Evolutionary conservation across 2,888 invertebrate genomes (phyloP), one percentile per base, ranked within the genome.

Genomic region (Xylota sylvarum): DNA sequence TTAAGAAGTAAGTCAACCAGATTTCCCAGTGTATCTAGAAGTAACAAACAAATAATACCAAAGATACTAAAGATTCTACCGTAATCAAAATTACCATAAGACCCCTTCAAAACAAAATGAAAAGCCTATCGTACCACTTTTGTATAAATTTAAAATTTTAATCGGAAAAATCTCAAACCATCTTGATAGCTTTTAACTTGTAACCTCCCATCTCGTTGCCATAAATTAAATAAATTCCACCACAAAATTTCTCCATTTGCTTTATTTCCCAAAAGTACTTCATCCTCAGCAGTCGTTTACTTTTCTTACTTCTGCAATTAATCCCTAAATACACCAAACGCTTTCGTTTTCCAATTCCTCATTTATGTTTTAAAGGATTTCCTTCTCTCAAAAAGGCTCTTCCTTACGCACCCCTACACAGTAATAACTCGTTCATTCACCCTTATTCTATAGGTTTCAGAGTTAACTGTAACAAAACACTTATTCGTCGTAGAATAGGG

Each of bases 381-480:
- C 43, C 14, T 14, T n/a, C 43, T 14, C 1, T 5, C 14, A 43
- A 43, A 3, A 23, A 23, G 40, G 3, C 40, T 12, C 5, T 40
- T 30, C 27, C 5, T n/a, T 5, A 9, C 14, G 6, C 6, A 30
- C 14, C 30, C 7, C 19, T 27, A 10, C 2, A 14, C n/a, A 55
- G 10, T 6, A 5, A 30, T 14, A 23, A 37, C 35, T 55, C 7
- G 27, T 55, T 14, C 12, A 14, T 55, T 69, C 40, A 40, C 37
- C 40, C 40, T 30, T 17, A 10, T n/a, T 30, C 27, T 17, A 55
- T 43, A 40, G 52, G 40, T 30, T 55, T 46, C 46, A 14, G 14
- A 27, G 14, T 19, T 12, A 76, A 65, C 55, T 35, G 64, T 32
- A 56, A 46, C 48, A 58, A 77, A 58, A 58, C 27, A 46, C 70